Conservation (phyloP, 2,888 invertebrate species). For the Antheraea assamensis region DNA sequence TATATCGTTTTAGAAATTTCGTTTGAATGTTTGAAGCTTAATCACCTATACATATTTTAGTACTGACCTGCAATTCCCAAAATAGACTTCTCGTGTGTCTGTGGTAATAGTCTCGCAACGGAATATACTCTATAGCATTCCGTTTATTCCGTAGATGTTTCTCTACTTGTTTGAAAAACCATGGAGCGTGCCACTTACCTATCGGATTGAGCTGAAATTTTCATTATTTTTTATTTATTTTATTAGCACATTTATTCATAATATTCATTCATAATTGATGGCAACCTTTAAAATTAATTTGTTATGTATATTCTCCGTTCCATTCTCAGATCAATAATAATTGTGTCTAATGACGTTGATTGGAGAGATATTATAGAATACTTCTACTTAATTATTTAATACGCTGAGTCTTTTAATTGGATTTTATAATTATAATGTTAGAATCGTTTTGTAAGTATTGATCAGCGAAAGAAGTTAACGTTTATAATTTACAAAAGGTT, state of each 20-base stretch:
- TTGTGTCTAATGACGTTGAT: too few species aligned
- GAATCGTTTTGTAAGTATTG: too few species aligned
- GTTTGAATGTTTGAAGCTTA: neutral
- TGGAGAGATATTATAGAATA: too few species aligned
- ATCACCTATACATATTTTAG: neutral
- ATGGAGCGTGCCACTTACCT: constrained; percentile 90
- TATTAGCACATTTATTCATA: neutral
- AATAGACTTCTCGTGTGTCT: constrained; percentile 90
- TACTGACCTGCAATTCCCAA: constrained; percentile 89
- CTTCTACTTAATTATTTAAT: too few species aligned
- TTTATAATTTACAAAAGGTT: neutral
- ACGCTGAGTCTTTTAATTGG: too few species aligned
- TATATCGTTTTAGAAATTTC: neutral
- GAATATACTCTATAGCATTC: constrained; percentile 85
- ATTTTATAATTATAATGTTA: too few species aligned
- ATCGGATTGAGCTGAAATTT: constrained; percentile 85
- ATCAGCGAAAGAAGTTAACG: too few species aligned
- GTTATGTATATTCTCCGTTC: too few species aligned
- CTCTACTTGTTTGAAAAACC: constrained; percentile 92
- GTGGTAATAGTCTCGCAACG: constrained; percentile 91
- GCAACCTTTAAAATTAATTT: too few species aligned
- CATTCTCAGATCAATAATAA: too few species aligned
- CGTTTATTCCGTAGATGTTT: constrained; percentile 60
- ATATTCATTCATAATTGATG: too few species aligned
- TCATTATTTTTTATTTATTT: neutral